A percentile compares a stretch with the other conserved stretches of the same genome.
Evolutionary conservation across 2,113 vertebrate genomes (phyloP).

Genomic region (Panthera tigris): DNA sequence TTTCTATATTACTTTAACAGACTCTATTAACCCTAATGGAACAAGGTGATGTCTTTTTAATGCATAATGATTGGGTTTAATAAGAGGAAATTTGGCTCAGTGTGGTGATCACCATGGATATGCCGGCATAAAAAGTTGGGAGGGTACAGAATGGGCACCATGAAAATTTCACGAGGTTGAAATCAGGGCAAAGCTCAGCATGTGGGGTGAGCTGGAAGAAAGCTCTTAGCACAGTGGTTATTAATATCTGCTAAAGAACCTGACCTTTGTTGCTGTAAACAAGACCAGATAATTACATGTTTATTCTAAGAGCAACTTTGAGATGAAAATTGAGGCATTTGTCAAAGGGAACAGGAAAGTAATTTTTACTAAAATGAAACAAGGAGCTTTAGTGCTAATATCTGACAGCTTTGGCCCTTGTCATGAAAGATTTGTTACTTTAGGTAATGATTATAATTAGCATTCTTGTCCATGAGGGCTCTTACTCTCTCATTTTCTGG

Average conservation of each 20-base stretch:
- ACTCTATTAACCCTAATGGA: conserved; percentile 32
- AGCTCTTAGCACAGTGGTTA: conserved; percentile 51
- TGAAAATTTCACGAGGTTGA: conserved; percentile 59
- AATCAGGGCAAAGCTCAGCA: conserved; percentile 69
- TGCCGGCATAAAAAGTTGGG: conserved; percentile 20
- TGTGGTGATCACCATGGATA: conserved; percentile 11
- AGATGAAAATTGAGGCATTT: conserved; percentile 70
- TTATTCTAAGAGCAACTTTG: conserved; percentile 69
- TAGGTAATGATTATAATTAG: conserved; percentile 68
- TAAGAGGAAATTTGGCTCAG: conserved; percentile 33
- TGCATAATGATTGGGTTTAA: conserved; percentile 46
- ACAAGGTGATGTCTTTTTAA: conserved; percentile 23
- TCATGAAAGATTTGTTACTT: conserved; percentile 68
- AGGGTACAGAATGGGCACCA: background rate
- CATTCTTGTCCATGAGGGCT: conserved; percentile 29
- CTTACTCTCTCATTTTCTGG: conserved; percentile 39
- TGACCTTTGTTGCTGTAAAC: conserved; percentile 77
- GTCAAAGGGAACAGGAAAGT: conserved; percentile 59
- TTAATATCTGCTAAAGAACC: conserved; percentile 71
- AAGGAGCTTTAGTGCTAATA: background rate
- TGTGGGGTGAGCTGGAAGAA: conserved; percentile 46
- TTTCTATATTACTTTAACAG: background rate
- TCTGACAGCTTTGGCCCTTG: conserved; percentile 64
- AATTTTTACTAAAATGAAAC: conserved; percentile 62
- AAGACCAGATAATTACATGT: conserved; percentile 71